phyloP scores from a whole-genome alignment of 2,888 invertebrate species.

The Hypolimnas misippus region DNA sequence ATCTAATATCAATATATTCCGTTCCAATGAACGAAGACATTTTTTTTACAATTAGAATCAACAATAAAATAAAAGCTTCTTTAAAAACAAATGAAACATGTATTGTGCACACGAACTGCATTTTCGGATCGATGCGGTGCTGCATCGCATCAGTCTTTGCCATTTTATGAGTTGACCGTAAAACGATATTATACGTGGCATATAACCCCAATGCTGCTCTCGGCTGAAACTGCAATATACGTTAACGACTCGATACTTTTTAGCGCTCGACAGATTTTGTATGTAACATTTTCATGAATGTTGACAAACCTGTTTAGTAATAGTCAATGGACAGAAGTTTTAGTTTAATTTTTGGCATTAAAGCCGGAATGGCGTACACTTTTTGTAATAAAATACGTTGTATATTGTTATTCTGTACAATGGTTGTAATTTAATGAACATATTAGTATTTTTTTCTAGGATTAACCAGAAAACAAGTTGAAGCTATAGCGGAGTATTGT shows the following conservation, averaged over 20 bases:
- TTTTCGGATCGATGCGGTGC: slow-evolving; percentile 23
- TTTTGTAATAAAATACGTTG: not conserved
- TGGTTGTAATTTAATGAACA: too few relatives aligned
- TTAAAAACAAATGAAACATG: slow-evolving; percentile 16
- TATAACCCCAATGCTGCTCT: slow-evolving; percentile 4
- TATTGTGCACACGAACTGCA: slow-evolving; percentile 10
- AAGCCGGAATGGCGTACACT: not conserved
- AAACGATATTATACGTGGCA: slow-evolving; percentile 20
- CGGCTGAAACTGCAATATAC: slow-evolving; percentile 6
- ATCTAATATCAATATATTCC: too few relatives aligned
- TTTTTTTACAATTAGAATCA: not conserved
- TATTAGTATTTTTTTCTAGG: too few relatives aligned
- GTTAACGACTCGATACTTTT: slow-evolving; percentile 15
- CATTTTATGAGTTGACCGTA: slow-evolving; percentile 24
- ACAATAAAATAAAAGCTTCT: not conserved
- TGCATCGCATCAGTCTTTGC: slow-evolving; percentile 25
- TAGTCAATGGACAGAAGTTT: not conserved
- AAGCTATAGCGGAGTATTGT: not conserved
- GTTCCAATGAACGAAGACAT: not conserved
- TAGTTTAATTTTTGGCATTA: not conserved
- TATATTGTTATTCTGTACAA: not conserved
- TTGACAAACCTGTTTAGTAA: slow-evolving; percentile 15
- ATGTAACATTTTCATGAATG: not conserved
- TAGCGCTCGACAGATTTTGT: slow-evolving; percentile 6
- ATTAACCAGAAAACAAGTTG: not conserved